phyloP scores from a whole-genome alignment of 2,888 invertebrate species.

The Drosophila greeni region DNA sequence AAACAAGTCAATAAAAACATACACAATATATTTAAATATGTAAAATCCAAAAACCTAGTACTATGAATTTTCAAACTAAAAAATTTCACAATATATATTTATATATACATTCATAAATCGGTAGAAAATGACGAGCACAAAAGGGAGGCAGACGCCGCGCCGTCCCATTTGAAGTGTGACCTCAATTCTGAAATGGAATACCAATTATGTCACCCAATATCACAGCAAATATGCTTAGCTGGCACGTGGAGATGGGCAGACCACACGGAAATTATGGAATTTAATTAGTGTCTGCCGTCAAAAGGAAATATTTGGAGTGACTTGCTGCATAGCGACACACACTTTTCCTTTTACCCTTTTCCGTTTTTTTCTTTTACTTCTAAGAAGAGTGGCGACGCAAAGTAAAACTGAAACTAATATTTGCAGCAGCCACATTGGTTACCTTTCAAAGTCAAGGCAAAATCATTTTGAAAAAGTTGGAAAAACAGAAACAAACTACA shows the following conservation, averaged over 20 bases:
- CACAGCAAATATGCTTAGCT: slow-evolving; percentile 25
- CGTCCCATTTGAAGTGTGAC: slow-evolving; percentile 2
- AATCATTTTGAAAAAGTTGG: not conserved
- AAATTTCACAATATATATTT: not conserved
- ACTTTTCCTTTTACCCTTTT: not conserved
- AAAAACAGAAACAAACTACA: slow-evolving; percentile 5
- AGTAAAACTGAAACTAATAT: slow-evolving; percentile 2
- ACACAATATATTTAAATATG: not conserved
- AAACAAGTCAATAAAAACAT: not conserved
- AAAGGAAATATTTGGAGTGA: not conserved
- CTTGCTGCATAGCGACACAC: no score
- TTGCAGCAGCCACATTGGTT: not conserved
- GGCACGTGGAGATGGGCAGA: not conserved
- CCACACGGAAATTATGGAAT: slow-evolving; percentile 25
- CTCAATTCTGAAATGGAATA: slow-evolving; percentile 5
- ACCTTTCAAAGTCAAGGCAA: slow-evolving; percentile 20
- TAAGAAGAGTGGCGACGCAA: not conserved
- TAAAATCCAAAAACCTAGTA: not conserved
- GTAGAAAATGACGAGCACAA: not conserved
- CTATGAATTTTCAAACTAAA: not conserved
- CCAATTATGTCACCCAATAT: slow-evolving; percentile 26
- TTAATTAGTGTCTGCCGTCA: slow-evolving; percentile 8
- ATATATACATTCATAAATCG: not conserved
- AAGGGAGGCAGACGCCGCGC: no score
- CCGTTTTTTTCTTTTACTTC: not conserved